phyloP scores from a whole-genome alignment of 2,888 invertebrate species.

The Cheilosia vernalis region DNA sequence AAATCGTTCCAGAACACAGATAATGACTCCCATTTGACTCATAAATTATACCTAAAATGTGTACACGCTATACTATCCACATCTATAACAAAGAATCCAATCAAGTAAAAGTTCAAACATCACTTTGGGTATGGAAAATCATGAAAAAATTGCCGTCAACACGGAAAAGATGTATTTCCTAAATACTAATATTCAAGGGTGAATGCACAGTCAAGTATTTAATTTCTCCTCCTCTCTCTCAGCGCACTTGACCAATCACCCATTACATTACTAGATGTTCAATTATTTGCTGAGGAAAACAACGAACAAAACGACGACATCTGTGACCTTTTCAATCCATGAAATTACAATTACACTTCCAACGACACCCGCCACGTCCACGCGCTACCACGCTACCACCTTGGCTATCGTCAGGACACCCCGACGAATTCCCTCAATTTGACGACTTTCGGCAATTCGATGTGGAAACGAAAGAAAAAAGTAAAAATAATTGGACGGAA shows the following conservation, averaged over 20 bases:
- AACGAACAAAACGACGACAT: conserved; percentile 72
- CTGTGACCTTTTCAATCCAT: conserved; percentile 75
- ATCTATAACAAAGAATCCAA: conserved; percentile 21
- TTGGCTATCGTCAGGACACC: conserved; percentile 35
- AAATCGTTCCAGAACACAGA: conserved; percentile 76
- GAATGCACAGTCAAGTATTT: conserved; percentile 66
- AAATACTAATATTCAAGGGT: conserved; percentile 64
- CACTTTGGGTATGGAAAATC: conserved; percentile 9
- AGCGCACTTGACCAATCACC: conserved; percentile 73
- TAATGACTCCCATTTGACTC: conserved; percentile 81
- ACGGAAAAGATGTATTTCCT: conserved; percentile 49
- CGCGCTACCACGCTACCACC: conserved; percentile 17
- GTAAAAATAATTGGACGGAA: conserved; percentile 70
- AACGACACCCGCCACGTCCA: conserved; percentile 46
- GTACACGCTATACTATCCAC: neutral
- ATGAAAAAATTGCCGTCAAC: conserved; percentile 6
- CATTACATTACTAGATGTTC: conserved; percentile 73
- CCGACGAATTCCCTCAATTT: conserved; percentile 55
- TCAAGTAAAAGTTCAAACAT: conserved; percentile 45
- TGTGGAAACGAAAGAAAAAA: conserved; percentile 46
- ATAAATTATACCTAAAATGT: conserved; percentile 78
- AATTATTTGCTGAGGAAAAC: conserved; percentile 68
- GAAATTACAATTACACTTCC: conserved; percentile 73
- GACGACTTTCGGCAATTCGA: conserved; percentile 48
- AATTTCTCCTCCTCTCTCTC: conserved; percentile 57